Evolutionary conservation across 35 echinoderm and acorn worm species (phyloP).

Genomic region (Apostichopus japonicus): DNA sequence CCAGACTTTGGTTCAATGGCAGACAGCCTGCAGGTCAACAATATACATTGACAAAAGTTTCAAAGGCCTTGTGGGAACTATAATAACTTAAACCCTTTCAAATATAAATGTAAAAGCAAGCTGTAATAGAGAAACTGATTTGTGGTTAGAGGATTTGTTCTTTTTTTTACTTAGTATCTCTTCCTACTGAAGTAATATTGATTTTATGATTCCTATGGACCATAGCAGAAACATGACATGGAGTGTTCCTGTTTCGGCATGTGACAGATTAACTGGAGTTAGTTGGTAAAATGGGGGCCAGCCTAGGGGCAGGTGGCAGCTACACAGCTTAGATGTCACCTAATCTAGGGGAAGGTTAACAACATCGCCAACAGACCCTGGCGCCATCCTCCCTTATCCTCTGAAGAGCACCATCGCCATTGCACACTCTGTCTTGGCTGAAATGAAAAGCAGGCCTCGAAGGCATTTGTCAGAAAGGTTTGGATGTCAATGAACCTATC

Average conservation of each 20-base stretch:
- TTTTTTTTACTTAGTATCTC: neutral
- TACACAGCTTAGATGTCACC: neutral
- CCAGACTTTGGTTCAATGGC: neutral
- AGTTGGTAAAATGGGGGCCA: neutral
- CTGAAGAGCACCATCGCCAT: neutral
- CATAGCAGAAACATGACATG: neutral
- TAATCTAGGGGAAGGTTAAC: neutral
- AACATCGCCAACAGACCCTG: neutral
- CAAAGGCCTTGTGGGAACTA: conserved; percentile 22
- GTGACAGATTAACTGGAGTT: neutral
- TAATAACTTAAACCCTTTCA: conserved; percentile 23
- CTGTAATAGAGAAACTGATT: neutral
- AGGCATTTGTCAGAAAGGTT: neutral
- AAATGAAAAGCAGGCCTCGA: conserved; percentile 5
- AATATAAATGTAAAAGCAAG: conserved; percentile 1
- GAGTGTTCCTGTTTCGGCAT: neutral
- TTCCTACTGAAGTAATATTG: neutral
- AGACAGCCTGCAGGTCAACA: conserved; percentile 9
- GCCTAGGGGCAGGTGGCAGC: neutral
- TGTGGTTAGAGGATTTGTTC: neutral
- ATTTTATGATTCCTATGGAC: conserved; percentile 24
- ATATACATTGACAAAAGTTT: neutral
- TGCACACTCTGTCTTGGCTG: neutral
- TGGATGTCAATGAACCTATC: conserved; percentile 20
- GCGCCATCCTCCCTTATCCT: neutral